These are phyloP conservation scores for Grammomys dolichurus DNA, from an alignment of 2,113 vertebrate genomes.

Conservation along the genomic window DNA sequence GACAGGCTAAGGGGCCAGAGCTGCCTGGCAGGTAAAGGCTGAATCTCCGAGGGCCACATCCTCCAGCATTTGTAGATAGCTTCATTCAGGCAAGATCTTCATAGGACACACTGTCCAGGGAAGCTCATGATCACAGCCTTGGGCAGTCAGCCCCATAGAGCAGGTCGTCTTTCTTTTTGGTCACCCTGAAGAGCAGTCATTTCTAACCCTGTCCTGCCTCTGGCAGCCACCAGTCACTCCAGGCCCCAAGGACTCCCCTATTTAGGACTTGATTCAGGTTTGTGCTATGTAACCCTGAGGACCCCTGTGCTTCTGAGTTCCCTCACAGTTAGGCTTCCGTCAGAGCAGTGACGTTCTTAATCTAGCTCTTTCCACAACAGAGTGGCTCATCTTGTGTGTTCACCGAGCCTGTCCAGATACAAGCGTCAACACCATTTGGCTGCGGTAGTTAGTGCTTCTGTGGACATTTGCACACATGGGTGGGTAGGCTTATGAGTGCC, in stretches of 20 bases:
- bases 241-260: too few relatives aligned
- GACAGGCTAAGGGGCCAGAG: not conserved
- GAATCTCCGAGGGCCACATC: not conserved
- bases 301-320: too few relatives aligned
- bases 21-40: not conserved
- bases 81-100: fast-evolving
- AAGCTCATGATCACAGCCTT: fast-evolving
- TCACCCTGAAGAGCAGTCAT: not conserved
- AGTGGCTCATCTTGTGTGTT: too few relatives aligned
- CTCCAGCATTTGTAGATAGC: not conserved
- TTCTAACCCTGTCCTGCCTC: not conserved
- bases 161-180: too few relatives aligned
- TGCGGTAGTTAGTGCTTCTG: not conserved
- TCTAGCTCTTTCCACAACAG: not conserved
- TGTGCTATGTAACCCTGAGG: not conserved
- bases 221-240: fast-evolving
- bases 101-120: fast-evolving
- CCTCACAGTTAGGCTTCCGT: not conserved
- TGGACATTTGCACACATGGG: fast-evolving
- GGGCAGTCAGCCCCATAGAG: fast-evolving
- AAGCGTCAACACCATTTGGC: fast-evolving
- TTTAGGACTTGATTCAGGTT: not conserved
- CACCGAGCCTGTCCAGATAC: fast-evolving
- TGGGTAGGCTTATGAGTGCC: too few relatives aligned
- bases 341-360: not conserved